phyloP scores from a whole-genome alignment of 2,888 invertebrate genomes.

The Cyrtodaria siliqua region DNA sequence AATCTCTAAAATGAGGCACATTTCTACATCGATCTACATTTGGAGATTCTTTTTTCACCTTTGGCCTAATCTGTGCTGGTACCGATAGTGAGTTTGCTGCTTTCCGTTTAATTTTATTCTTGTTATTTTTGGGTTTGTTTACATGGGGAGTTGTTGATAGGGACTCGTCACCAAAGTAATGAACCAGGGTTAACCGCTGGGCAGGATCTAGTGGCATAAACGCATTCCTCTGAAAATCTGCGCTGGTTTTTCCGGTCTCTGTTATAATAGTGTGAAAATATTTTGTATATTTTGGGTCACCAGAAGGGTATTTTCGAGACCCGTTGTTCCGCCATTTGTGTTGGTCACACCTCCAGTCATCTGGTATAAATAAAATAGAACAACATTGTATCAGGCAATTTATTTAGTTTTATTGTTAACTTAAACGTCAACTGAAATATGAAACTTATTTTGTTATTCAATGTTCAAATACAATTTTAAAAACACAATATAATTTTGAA shows the following conservation, averaged over 20 bases:
- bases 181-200: slow-evolving; percentile 7
- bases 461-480: too few species aligned
- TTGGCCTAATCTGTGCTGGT: too few species aligned
- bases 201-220: slow-evolving; percentile 9
- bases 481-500: too few species aligned
- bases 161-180: slow-evolving; percentile 23
- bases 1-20: background rate
- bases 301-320: slow-evolving; percentile 4
- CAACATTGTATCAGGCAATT: too few species aligned
- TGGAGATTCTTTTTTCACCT: too few species aligned
- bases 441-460: too few species aligned
- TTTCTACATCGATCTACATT: background rate
- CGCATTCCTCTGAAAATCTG: slow-evolving; percentile 12
- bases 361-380: too few species aligned
- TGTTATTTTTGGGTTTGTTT: slow-evolving; percentile 3
- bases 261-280: slow-evolving; percentile 17
- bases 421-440: too few species aligned
- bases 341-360: slow-evolving; percentile 18
- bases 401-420: too few species aligned
- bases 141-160: slow-evolving; percentile 18
- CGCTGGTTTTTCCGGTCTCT: background rate
- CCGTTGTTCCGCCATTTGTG: slow-evolving; percentile 26
- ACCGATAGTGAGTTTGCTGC: too few species aligned
- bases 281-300: slow-evolving; percentile 14
- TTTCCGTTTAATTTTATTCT: background rate